Base-by-base conservation (phyloP, 2,888 invertebrate genomes). In the Hemithea aestivaria region DNA sequence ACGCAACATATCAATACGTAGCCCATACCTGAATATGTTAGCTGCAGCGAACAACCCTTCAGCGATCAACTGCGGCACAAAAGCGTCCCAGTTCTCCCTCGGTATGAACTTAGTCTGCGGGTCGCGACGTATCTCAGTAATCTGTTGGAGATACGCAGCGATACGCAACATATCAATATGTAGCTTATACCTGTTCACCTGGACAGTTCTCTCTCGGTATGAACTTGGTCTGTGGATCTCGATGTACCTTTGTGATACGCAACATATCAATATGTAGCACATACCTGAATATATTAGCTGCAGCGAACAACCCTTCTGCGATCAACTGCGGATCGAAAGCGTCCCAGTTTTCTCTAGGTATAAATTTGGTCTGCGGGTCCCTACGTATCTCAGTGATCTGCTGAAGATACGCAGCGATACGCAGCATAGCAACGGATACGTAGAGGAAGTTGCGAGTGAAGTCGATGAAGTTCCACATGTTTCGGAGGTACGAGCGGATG, bases 381-480 rank as follows among this genome's bases (percentile, higher is more conserved):
- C 69, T 65, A 2, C 76, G 61, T 34, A 95, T 94, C 75, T 96
- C 94, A 0, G 89, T 72, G 1, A 73, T 72, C 73, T 95, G 95
- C 62, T 95, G 93, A 24, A 93, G 72, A 62, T 93, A 96, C 0
- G 96, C 95, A 0, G 91, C 91, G 2, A 89, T 82, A 59, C 90
- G 83, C 3, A 96, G 77, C 16, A 93, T 65, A 20, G 90, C 89
- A 6, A 94, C 94, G 2, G 90, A 88, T 25, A 94, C 89, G 74
- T 98, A 98, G 1, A 98, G 87, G 0, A 92, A 91, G 78, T 98
- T 98, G 26, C 97, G 91, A 3, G 94, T 93, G 69, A 97, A 97
- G 83, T 98, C 98, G 34, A 98, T 95, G 65, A 97, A 95, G 77
- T 98, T 98, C 98, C 98, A 98, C 90, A 98, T 91, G 72, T 98